Base-by-base conservation (phyloP, 2,797 vertebrate genomes). In the Falco concolor region DNA sequence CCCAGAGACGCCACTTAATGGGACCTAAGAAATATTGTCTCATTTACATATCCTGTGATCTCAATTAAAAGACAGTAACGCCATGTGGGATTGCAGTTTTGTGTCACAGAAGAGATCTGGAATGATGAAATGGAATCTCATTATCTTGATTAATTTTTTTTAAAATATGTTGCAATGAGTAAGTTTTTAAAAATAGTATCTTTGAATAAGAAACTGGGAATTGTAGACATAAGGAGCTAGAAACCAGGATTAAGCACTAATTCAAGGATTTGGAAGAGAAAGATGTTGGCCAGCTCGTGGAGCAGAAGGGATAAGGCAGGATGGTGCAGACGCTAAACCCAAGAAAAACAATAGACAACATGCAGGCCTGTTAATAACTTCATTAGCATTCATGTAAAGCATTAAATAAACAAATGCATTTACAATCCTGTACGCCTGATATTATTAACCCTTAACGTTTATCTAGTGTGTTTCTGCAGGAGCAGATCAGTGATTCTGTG, bases 301-400 rank as follows among this genome's bases (percentile, higher is more conserved):
- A 92, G 47, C 90, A 93, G 91, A 52, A 92, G 69, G 92, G 73
- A 25, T 80, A 75, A 86, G 42, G 54, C 88, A 84, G 63, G 52
- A 30, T 82, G 69, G 36, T 85, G 79, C 73, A 85, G 89, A 42
- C 65, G 52, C 47, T 93, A 75, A 94, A 92, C 12, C 89, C 87
- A 93, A 81, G 93, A 56, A 88, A 93, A 91, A 91, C 75, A 94
- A 91, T 75, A 89, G 95, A 23, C 76, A 92, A 32, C 73, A 21
- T 60, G 79, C 87, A 90, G 78, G 77, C 74, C 67, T 95, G 87
- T 56, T 96, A 95, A 94, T 93, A 96, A 86, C 87, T 93, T 96
- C 84, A 90, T 94, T 97, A 95, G 83, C 95, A 95, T 96, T 96
- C 95, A 69, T 65, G 52, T 95, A 95, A 79, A 93, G 83, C 89